These are phyloP conservation scores for Parazoanthus atlanticus DNA, from an alignment of 92 coral and sea anemone species.

Conservation along the genomic window DNA sequence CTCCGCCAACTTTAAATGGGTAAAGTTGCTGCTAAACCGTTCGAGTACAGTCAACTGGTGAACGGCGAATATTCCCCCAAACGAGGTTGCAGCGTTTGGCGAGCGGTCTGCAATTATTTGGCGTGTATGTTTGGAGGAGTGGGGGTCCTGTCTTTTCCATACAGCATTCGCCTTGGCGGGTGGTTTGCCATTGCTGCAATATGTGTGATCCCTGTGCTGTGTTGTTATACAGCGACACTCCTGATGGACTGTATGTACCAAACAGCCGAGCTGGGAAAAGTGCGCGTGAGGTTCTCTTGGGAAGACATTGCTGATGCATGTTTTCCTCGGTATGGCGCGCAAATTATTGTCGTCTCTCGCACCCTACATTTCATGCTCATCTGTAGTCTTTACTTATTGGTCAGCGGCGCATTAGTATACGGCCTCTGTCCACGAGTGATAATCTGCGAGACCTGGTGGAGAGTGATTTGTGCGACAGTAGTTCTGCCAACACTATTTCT, in stretches of 20 bases:
- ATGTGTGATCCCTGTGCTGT: slow-evolving; percentile 19
- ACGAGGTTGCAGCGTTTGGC: slow-evolving; percentile 22
- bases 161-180: slow-evolving; percentile 22
- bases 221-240: slow-evolving; percentile 32
- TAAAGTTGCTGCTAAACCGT: not conserved
- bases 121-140: slow-evolving; percentile 33
- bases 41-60: not conserved
- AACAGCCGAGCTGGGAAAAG: slow-evolving; percentile 1
- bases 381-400: slow-evolving; percentile 32
- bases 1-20: not conserved
- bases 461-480: slow-evolving; percentile 8
- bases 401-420: slow-evolving; percentile 25
- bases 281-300: slow-evolving; percentile 23
- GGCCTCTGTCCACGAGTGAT: not conserved
- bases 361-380: slow-evolving; percentile 3
- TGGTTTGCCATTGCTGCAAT: slow-evolving; percentile 34
- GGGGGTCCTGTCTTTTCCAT: slow-evolving; percentile 26
- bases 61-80: slow-evolving; percentile 7
- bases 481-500: slow-evolving; percentile 26
- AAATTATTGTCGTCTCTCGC: slow-evolving; percentile 25
- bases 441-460: slow-evolving; percentile 31
- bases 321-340: slow-evolving; percentile 19
- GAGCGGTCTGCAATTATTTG: slow-evolving; percentile 21
- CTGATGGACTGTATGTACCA: slow-evolving; percentile 29
- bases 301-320: slow-evolving; percentile 36